Percentiles rank a stretch among this genome's conserved stretches.
Evolutionary conservation across 2,797 vertebrate genomes (phyloP).

Genomic region (Craterocephalus amniculus): DNA sequence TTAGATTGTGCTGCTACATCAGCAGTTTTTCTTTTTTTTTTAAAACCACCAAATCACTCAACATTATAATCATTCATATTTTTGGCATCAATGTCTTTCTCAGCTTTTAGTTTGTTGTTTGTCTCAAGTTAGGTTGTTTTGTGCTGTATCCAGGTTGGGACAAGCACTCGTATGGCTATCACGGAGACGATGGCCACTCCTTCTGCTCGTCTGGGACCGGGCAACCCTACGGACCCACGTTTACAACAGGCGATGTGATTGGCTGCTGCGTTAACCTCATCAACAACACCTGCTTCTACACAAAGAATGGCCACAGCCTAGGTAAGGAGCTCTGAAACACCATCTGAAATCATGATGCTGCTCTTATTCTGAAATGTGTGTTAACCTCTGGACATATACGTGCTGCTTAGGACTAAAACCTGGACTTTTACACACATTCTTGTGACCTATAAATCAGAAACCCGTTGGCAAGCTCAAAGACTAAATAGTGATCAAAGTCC

Average conservation of each 20-base stretch:
- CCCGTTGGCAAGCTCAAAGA: too few relatives aligned
- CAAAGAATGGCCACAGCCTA: slow-evolving; percentile 97
- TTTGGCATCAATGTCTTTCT: not conserved
- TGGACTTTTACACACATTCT: too few relatives aligned
- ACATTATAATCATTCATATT: not conserved
- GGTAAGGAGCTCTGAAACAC: slow-evolving; percentile 76
- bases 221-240: slow-evolving; percentile 97
- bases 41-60: not conserved
- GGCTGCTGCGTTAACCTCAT: slow-evolving; percentile 99
- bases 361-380: not conserved
- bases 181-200: slow-evolving; percentile 98
- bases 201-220: slow-evolving; percentile 99
- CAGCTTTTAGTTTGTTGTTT: not conserved
- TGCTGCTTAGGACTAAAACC: too few relatives aligned
- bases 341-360: too few relatives aligned
- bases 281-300: slow-evolving; percentile 99
- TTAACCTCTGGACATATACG: not conserved
- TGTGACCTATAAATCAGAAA: too few relatives aligned
- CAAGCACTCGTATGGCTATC: slow-evolving; percentile 99
- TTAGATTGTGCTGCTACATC: not conserved
- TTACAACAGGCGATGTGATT: slow-evolving; percentile 98
- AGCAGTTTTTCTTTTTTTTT: not conserved
- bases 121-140: not conserved
- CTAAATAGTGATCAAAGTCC: too few relatives aligned
- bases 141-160: slow-evolving; percentile 91